Evolutionary conservation across 1,140 invertebrate species (phyloP), one percentile per base, ranked within the genome.

Genomic region (Drosophila quadrilineata): DNA sequence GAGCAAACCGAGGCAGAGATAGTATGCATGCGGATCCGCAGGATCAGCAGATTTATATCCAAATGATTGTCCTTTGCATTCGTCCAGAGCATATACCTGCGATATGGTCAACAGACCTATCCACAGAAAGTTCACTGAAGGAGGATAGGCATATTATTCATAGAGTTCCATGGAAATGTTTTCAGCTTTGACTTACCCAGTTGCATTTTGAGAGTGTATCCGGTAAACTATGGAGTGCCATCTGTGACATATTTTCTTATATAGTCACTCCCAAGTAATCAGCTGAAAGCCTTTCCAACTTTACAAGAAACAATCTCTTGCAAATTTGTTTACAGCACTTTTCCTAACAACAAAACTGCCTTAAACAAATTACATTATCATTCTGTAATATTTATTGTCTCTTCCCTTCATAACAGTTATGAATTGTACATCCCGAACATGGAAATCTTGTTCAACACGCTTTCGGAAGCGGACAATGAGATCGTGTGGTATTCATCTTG

Each of bases 71-170:
- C 70, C 79, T 28, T 14, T 41, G 28, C 79, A 84, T 21, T 10
- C 40, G 36, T 84, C 66, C 36, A 38, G 35, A 24, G 70, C 79
- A 10, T 74, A 41, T 17, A 60, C 74, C 66, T 68, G 70, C 2
- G 79, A 66, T 36, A 67, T 24, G 16, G 65, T 71, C 66, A 70
- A 63, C 4, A 84, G 62, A 62, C 68, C 56, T 33, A 73, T 59
- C 74, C 79, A 84, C 12, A 84, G 79, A 59, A 77, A 45, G 31
- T 38, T 46, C 21, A 56, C 79, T 85, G 6, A 46, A 26, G 36
- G 14, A 21, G 4, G 33, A 41, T 41, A 50, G 28, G n/a, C 14
- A 29, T 12, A 0, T n/a, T 26, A 28, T 5, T 6, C 1, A 10
- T n/a, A 3, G 10, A 35, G 14, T 8, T 4, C 22, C 22, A 28